Base-by-base conservation (phyloP, 2,888 invertebrate genomes). In the Onthophagus sagittarius region DNA sequence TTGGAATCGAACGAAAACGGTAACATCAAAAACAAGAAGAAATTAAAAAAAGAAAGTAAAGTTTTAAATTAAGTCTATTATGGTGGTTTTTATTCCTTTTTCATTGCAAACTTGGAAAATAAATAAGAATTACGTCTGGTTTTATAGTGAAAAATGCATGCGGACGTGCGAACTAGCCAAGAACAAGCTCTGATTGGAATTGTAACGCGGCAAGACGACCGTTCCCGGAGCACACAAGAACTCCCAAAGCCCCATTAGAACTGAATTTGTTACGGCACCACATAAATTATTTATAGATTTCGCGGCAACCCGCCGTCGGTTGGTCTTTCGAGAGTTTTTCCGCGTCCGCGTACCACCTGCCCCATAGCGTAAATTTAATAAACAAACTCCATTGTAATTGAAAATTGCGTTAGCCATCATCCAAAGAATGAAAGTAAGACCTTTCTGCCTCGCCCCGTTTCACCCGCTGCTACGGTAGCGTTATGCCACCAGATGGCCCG, bases 221-320 rank as follows among this genome's bases (percentile, higher is more conserved):
- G 23, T 67, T n/a, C n/a, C 15, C 23, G n/a, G 67, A 23, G 67
- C 67, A 32, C 67, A 67, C 67, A 67, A 67, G 67, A 67, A 67
- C 23, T 67, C 32, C 32, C 67, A 67, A 67, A 67, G 67, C 67
- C 31, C 67, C 67, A 67, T 67, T 67, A 67, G 67, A 67, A 32
- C 67, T 67, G 67, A 67, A 67, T 67, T 67, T 67, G 67, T 67
- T 67, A 32, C 32, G 31, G 23, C 67, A 32, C 67, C 67, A 32
- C n/a, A 67, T 67, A 67, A 67, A 67, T 67, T 31, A 67, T 67
- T 67, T 67, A 67, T 67, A 67, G 32, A 67, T 67, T 67, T 67
- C 67, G n/a, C 67, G 13, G 67, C 67, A 23, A 67, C 67, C 32
- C 15, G 15, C 23, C 67, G 23, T 15, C 64, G 64, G 23, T 23